Base-by-base conservation (phyloP, 2,113 vertebrate species). In the Serilophus lunatus region DNA sequence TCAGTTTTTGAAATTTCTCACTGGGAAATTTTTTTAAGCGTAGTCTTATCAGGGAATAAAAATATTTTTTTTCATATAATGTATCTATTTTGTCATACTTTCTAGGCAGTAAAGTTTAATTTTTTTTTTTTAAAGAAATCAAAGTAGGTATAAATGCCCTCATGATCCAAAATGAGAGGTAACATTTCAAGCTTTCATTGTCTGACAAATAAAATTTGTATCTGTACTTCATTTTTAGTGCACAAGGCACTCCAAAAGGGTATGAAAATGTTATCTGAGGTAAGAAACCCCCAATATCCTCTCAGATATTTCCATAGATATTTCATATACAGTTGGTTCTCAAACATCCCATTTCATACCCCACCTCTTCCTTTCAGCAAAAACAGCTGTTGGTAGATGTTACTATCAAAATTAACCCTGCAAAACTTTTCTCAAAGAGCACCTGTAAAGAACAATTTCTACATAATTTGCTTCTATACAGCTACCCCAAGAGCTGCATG, bases 1-100 rank as follows among this genome's bases (percentile, higher is more conserved):
- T 92, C 92, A 96, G 53, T 93, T 96, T 96, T 87, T 85, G 89
- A 84, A 92, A 94, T 93, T 94, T 97, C 90, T 97, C 88, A 81
- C 87, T 19, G 28, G 90, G 91, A 95, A 93, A 93, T 70, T 60
- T 96, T 95, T 84, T 82, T 88, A 92, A 68, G n/a, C 85, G 18
- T 87, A 95, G 26, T 92, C 59, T 92, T 88, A 89, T 86, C 89
- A 78, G 17, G 81, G 77, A 95, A 72, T 50, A 95, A 76, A n/a
- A 94, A 40, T 22, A 45, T 83, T 88, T 8, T 82, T 87, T 86
- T 84, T 70, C 28, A 53, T 36, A n/a, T 40, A n/a, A 31, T 40
- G 6, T 29, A 82, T 56, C 23, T 40, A 75, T 86, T 92, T 93
- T 84, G 33, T 72, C 71, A 82, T 10, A 9, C 29, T 95, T 14